These are phyloP conservation scores for Saturnia pavonia DNA, from an alignment of 2,888 invertebrate genomes.

Conservation along the genomic window DNA sequence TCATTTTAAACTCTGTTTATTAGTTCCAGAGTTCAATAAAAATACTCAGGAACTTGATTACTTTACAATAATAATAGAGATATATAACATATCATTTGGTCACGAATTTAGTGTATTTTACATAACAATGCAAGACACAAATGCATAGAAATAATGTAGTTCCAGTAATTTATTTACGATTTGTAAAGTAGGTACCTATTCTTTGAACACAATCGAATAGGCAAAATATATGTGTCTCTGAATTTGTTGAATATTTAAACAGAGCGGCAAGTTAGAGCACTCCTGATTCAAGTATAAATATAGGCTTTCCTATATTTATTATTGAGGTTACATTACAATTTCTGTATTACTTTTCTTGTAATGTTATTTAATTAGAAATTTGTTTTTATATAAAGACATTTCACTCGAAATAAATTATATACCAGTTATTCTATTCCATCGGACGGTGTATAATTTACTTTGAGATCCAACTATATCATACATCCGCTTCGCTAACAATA, in stretches of 20 bases:
- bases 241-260: background rate
- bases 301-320: background rate
- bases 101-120: too few species aligned
- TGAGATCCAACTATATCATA: background rate
- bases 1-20: too few species aligned
- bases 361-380: too few species aligned
- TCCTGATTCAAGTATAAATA: background rate
- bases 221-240: background rate
- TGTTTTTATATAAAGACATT: background rate
- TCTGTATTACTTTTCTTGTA: background rate
- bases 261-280: background rate
- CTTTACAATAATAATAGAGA: too few species aligned
- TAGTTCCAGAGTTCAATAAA: too few species aligned
- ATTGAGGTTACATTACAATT: background rate
- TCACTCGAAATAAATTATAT: background rate
- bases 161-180: background rate
- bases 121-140: too few species aligned
- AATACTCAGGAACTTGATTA: too few species aligned
- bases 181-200: background rate
- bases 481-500: slow-evolving; percentile 10
- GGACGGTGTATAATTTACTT: slow-evolving; percentile 3
- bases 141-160: too few species aligned
- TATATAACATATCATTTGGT: too few species aligned
- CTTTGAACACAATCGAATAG: background rate
- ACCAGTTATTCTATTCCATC: slow-evolving; percentile 5